phyloP scores from a whole-genome alignment of 2,888 invertebrate genomes.

The Rhagonycha fulva region DNA sequence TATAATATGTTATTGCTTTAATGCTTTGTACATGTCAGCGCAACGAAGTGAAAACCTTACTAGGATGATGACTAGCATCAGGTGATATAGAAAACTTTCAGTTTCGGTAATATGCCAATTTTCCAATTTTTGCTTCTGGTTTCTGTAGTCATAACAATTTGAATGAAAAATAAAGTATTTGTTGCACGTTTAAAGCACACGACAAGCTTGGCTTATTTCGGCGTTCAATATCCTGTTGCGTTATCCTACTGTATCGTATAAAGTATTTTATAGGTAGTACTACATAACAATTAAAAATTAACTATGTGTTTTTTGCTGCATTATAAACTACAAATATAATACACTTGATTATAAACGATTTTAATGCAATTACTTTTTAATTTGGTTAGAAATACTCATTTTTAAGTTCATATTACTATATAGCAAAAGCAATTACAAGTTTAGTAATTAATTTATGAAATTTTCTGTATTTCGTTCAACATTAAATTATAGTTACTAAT shows the following conservation, averaged over 20 bases:
- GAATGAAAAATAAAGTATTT: no score
- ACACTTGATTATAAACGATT: not conserved
- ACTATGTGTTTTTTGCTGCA: not conserved
- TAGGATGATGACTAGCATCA: not conserved
- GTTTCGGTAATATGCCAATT: not conserved
- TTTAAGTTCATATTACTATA: not conserved
- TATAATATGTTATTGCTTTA: not conserved
- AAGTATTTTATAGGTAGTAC: no score
- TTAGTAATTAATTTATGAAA: not conserved
- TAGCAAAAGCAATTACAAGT: not conserved
- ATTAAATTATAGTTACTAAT: not conserved
- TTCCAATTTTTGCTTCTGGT: no score
- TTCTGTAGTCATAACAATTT: no score
- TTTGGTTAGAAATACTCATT: not conserved
- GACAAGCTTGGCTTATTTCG: not conserved
- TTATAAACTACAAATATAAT: not conserved
- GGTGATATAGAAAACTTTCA: not conserved
- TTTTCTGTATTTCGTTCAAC: not conserved
- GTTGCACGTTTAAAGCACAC: not conserved
- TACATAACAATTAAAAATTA: not conserved
- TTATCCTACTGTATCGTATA: no score
- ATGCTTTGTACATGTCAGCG: no score
- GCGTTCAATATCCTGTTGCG: not conserved
- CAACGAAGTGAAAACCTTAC: not conserved
- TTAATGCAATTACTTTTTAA: not conserved